Evolutionary conservation across 2,888 invertebrate genomes (phyloP), one percentile per base, ranked within the genome.

Genomic region (Chrysodeixis includens): DNA sequence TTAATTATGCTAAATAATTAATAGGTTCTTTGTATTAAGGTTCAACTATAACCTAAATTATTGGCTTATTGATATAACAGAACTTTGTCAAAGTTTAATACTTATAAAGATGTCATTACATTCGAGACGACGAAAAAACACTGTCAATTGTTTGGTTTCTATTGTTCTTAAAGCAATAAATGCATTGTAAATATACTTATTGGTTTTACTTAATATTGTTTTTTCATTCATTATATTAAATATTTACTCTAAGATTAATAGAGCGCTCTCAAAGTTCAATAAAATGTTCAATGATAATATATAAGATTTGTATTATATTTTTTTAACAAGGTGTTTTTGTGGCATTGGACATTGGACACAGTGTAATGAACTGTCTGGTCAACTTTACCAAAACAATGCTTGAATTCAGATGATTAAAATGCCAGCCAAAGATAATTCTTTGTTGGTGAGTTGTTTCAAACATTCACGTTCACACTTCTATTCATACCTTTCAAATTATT

Each of bases 351-450:
- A 53, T 54, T 44, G 58, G 57, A 46, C 55, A 6, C 51, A 40
- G 59, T 46, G 46, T 65, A 78, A 76, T 74, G 66, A 76, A 78
- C 74, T 62, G 63, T 54, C 32, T 20, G 26, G 1, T 16, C 32
- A 64, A 69, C 56, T 64, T 77, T 74, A 61, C 44, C 49, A 72
- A 66, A 76, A 76, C 74, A 76, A 74, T 74, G 74, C 74, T 63
- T 18, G 59, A 64, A 64, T 68, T 74, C 66, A 62, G 70, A 67
- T 74, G 74, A 76, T 76, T 73, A 78, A 77, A 74, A 74, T 68
- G 65, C 74, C 65, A 52, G 46, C 59, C 64, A 53, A 62, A 62
- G 64, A 62, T 62, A 62, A 68, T 66, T 66, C 69, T 77, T 75
- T 75, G 65, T 72, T 63, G 30, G 57, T 20, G 73, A 49, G 74